A percentile compares a stretch with the other conserved stretches of the same genome.
Conservation (phyloP, 2,888 invertebrate genomes). For the Dendrolimus pini region DNA sequence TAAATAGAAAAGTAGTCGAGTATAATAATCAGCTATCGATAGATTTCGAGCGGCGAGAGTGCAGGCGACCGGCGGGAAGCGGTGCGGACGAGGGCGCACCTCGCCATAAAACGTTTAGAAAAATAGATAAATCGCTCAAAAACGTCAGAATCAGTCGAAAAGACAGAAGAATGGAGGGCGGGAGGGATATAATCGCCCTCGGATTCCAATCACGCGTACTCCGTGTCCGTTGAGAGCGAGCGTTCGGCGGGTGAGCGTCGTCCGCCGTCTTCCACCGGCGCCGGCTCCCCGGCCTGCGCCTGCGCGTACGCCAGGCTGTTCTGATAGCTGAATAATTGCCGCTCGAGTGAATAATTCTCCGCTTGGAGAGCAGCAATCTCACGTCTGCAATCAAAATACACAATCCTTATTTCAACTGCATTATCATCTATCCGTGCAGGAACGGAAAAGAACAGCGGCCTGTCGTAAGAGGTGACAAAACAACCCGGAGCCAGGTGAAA, state of each 20-base stretch:
- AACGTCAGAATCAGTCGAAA: constrained; percentile 74
- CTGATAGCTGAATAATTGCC: constrained; percentile 89
- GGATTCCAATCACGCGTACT: constrained; percentile 81
- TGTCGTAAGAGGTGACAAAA: no score
- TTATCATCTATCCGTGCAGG: not conserved
- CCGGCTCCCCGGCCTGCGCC: constrained; percentile 75
- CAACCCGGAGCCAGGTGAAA: no score
- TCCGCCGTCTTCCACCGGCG: constrained; percentile 44
- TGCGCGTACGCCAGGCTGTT: constrained; percentile 85
- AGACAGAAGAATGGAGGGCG: constrained; percentile 57
- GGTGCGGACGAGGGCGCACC: constrained; percentile 73
- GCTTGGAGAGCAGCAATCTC: constrained; percentile 87
- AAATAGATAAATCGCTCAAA: constrained; percentile 77
- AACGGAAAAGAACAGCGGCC: no score
- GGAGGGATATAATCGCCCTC: constrained; percentile 22
- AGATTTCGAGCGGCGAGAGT: constrained; percentile 71
- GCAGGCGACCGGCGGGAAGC: constrained; percentile 72
- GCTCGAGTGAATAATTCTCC: constrained; percentile 89
- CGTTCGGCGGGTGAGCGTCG: constrained; percentile 75
- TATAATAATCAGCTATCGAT: constrained; percentile 74
- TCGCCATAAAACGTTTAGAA: constrained; percentile 75
- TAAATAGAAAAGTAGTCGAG: constrained; percentile 75
- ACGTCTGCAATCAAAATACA: constrained; percentile 69
- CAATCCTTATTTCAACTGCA: not conserved
- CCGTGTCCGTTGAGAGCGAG: constrained; percentile 81